Evolutionary conservation across 2,888 invertebrate species (phyloP), one percentile per base, ranked within the genome.

Genomic region (Phorcus lineatus): DNA sequence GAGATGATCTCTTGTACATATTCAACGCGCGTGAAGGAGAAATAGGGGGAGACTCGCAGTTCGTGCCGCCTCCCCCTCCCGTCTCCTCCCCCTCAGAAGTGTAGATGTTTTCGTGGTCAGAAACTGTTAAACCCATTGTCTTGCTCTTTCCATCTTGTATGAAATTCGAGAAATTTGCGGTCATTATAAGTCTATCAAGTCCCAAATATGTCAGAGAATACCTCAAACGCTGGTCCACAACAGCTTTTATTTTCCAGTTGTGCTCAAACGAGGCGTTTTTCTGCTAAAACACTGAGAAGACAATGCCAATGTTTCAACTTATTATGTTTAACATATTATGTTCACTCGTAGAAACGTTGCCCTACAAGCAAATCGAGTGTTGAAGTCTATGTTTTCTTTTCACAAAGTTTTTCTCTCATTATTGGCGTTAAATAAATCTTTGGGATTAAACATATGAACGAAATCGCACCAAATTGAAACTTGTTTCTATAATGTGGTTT

Each of bases 1-100:
- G 62, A 28, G 62, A 62, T 62, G 28, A 62, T 62, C 62, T 62
- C 28, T 62, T 62, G 62, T 62, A 62, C 62, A 62, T 28, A 62
- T 62, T n/a, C 62, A 62, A 28, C 16, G 28, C 28, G 62, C 62
- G 28, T 62, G 62, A 28, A 22, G 28, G 13, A 24, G 62, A 62
- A 62, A 57, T 22, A 57, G 28, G 28, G 62, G 62, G 24, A 28
- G 19, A 57, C 19, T n/a, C 13, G 19, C n/a, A 17, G 19, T 22
- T 62, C 24, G 24, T 24, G 47, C 47, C 11, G 47, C 13, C 47
- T 47, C 47, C 47, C 28, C 28, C 62, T 62, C 28, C 28, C n/a
- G n/a, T n/a, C n/a, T n/a, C 62, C 22, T 28, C 28, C 28, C 24
- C 13, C 24, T 28, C 16, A 24, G 13, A 1, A n/a, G 16, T 24